phyloP scores from a whole-genome alignment of 2,797 vertebrate genomes.

The Serranus cabrilla region DNA sequence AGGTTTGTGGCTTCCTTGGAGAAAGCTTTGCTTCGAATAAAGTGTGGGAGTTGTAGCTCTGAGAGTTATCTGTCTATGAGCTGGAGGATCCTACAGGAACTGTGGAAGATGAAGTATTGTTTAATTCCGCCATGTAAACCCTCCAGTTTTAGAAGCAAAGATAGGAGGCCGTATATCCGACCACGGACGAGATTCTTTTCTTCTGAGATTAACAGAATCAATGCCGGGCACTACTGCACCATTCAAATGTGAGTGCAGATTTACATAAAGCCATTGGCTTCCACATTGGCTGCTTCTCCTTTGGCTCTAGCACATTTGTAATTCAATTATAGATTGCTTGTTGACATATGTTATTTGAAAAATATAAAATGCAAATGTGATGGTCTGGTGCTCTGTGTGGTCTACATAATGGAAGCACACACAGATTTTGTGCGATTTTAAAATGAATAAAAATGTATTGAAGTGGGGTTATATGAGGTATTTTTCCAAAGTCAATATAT shows the following conservation, averaged over 20 bases:
- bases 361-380: constrained; percentile 30
- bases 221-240: background rate
- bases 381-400: constrained; percentile 7
- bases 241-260: constrained; percentile 28
- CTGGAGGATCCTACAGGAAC: constrained; percentile 49
- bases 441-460: background rate
- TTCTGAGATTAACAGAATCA: constrained; percentile 41
- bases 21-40: constrained; percentile 60
- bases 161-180: constrained; percentile 40
- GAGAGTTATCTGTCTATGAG: constrained; percentile 56
- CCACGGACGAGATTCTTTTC: constrained; percentile 1
- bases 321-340: constrained; percentile 49
- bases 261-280: constrained; percentile 39
- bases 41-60: constrained; percentile 68
- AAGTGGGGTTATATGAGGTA: too few relatives aligned
- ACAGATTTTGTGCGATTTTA: background rate
- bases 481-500: too few relatives aligned
- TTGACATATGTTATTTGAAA: constrained; percentile 43
- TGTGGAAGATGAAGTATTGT: constrained; percentile 43
- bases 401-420: constrained; percentile 13
- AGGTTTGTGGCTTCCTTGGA: constrained; percentile 66
- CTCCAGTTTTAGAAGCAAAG: constrained; percentile 38
- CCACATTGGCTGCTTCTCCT: constrained; percentile 31
- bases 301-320: constrained; percentile 29
- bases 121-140: constrained; percentile 60